Percentiles rank a stretch among this genome's conserved stretches.
Evolutionary conservation across 2,113 vertebrate species (phyloP).

Genomic region (Brachyistius frenatus): DNA sequence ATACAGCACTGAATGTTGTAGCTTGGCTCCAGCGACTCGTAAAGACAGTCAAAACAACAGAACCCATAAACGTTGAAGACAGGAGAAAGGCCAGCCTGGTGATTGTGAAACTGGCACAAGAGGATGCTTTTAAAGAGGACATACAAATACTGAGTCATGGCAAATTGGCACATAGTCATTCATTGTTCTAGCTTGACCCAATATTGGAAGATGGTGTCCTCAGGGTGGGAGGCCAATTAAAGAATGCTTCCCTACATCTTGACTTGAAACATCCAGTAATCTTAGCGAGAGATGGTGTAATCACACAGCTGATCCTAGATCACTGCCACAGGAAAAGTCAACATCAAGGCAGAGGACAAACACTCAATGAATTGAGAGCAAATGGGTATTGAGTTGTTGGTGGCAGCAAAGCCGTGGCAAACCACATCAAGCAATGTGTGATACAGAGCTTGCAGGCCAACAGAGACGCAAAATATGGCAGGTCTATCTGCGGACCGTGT

Average conservation of each 20-base stretch:
- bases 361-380: slow-evolving; percentile 7
- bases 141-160: background rate
- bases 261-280: background rate
- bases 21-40: background rate
- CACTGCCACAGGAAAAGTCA: background rate
- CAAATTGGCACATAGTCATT: background rate
- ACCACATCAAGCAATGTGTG: background rate
- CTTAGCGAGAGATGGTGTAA: no score
- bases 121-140: background rate
- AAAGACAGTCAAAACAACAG: background rate
- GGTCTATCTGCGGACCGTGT: background rate
- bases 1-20: no score
- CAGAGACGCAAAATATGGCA: slow-evolving; percentile 13
- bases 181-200: background rate
- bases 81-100: background rate
- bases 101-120: slow-evolving; percentile 3
- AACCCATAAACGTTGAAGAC: background rate
- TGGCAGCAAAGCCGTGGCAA: slow-evolving; percentile 6
- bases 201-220: background rate
- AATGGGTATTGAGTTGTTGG: slow-evolving; percentile 11
- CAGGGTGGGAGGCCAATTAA: background rate
- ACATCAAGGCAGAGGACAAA: slow-evolving; percentile 13
- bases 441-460: background rate
- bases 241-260: background rate
- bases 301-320: background rate